Base-by-base conservation (phyloP, 2,888 invertebrate genomes). In the Phaedon cochleariae region DNA sequence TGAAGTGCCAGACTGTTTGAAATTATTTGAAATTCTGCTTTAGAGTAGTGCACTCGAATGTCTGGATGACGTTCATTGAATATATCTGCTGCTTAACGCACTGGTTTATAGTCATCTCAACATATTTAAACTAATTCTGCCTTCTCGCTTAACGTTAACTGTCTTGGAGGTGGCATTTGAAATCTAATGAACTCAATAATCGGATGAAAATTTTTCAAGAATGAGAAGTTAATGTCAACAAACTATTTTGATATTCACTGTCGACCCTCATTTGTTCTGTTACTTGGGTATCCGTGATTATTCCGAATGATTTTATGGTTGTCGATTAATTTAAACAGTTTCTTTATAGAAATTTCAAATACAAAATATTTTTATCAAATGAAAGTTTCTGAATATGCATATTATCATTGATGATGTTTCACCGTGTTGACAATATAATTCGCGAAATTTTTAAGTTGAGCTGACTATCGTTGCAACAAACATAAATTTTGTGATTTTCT, bases 31-130 rank as follows among this genome's bases (percentile, higher is more conserved):
- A 52, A 60, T 53, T 34, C 60, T 53, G 52, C 52, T 60, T 2
- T 60, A 52, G 51, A 59, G 51, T 51, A 34, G 51, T 59, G 49
- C 31, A 59, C 59, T 59, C n/a, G 49, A 51, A 22, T 51, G 20
- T 59, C 34, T 59, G 51, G 20, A 59, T 51, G 59, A 22, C 51
- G 59, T 59, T 49, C 21, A 45, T 59, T 59, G 34, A 51, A 59
- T 37, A 59, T 51, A 59, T 49, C 21, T 51, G 52, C 52, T 51
- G 52, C 37, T 49, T 31, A 34, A 59, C 59, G 49, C n/a, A n/a
- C n/a, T n/a, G n/a, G n/a, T n/a, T n/a, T n/a, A n/a, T n/a, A n/a
- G n/a, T n/a, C n/a, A n/a, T 41, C n/a, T 61, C 10, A 20, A 29
- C 18, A 51, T 22, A 51, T 51, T 17, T 18, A 26, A 21, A 51